Conservation (phyloP, 2,113 vertebrate species). For the Corythornis madagascariensis region DNA sequence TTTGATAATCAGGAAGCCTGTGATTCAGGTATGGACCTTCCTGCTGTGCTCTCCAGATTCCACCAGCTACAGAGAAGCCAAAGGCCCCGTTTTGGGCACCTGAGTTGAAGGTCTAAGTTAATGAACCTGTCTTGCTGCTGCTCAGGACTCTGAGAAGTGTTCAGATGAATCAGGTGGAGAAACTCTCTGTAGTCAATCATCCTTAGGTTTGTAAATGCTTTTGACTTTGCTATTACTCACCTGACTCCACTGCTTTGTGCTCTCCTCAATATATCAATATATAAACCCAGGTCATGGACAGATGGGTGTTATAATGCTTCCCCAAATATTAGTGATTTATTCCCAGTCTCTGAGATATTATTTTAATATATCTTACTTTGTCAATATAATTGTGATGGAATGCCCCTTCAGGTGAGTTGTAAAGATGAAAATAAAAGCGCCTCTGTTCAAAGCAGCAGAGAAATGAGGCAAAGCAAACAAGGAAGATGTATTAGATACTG, state of each 20-base stretch:
- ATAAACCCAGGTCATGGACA: slow-evolving; percentile 7
- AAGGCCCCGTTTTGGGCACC: not conserved
- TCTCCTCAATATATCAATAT: slow-evolving; percentile 47
- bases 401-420: slow-evolving; percentile 59
- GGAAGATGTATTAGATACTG: not conserved
- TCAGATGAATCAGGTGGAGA: not conserved
- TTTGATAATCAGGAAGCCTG: not conserved
- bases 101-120: not conserved
- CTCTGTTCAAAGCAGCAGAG: not conserved
- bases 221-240: slow-evolving; percentile 13
- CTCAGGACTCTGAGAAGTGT: not conserved
- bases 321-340: slow-evolving; percentile 66
- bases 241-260: slow-evolving; percentile 16
- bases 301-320: slow-evolving; percentile 52
- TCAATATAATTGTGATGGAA: slow-evolving; percentile 70
- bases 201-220: not conserved
- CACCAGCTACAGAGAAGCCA: not conserved
- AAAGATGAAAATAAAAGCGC: slow-evolving; percentile 38
- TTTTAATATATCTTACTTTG: slow-evolving; percentile 67
- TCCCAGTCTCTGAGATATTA: slow-evolving; percentile 4
- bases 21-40: not conserved
- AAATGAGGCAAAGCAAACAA: not conserved
- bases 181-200: slow-evolving; percentile 25
- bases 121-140: accelerated
- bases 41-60: not conserved